Evolutionary conservation across 2,113 vertebrate species (phyloP).

Genomic region (Laticauda colubrina): DNA sequence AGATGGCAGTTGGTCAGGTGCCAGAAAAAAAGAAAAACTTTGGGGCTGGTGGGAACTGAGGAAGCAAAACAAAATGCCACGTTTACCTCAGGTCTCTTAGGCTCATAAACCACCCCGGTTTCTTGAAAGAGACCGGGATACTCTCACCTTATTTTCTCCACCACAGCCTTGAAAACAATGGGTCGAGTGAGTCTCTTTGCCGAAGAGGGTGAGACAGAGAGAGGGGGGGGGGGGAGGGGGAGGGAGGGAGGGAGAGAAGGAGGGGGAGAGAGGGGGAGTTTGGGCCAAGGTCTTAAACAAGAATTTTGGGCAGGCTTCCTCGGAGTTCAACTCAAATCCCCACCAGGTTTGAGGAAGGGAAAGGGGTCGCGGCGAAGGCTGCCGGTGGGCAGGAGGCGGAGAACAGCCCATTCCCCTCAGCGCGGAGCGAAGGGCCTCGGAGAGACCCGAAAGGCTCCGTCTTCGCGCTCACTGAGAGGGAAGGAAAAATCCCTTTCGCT

Average conservation of each 20-base stretch:
- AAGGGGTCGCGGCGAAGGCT: not conserved
- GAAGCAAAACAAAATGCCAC: not conserved
- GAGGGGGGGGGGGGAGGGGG: fast-evolving
- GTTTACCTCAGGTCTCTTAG: not conserved
- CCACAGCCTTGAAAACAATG: not conserved
- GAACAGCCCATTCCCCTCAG: not conserved
- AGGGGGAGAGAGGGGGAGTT: not conserved
- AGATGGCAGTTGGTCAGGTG: not conserved
- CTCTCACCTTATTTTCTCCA: not conserved
- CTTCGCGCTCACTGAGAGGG: not conserved
- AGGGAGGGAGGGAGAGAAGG: too few relatives aligned
- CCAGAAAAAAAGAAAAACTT: not conserved
- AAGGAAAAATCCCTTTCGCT: not conserved
- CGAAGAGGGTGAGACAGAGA: not conserved
- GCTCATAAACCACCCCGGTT: not conserved
- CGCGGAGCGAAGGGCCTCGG: not conserved
- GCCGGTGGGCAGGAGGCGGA: not conserved
- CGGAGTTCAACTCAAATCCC: not conserved
- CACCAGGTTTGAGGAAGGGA: not conserved
- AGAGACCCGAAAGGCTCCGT: not conserved
- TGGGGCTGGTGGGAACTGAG: not conserved
- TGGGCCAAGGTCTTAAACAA: not conserved
- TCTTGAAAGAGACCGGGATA: not conserved
- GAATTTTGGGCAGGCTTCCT: not conserved
- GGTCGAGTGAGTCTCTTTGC: not conserved